These are phyloP conservation scores for Nyleta sp. DNA, from an alignment of 2,888 invertebrate species.

Conservation along the genomic window DNA sequence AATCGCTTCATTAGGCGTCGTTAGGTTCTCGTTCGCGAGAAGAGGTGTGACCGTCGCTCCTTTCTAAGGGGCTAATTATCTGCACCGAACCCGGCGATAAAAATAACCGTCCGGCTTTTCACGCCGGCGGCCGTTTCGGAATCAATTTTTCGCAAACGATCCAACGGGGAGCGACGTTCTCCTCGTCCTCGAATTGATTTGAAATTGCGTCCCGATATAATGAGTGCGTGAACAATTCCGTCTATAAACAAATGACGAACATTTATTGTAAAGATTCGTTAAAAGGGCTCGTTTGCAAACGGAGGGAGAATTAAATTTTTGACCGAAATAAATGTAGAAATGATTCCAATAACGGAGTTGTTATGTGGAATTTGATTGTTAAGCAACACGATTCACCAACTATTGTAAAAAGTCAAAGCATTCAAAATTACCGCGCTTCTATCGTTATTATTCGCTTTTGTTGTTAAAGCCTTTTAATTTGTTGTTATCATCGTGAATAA, in stretches of 20 bases:
- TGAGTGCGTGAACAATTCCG: no score
- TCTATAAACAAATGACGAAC: no score
- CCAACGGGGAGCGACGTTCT: no score
- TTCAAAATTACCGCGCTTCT: background rate
- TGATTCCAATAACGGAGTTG: constrained; percentile 6
- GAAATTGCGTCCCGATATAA: constrained; percentile 1
- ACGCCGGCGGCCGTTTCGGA: constrained; percentile 3
- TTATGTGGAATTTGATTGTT: constrained; percentile 10
- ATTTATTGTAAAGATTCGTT: no score
- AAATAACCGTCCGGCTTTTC: constrained; percentile 38
- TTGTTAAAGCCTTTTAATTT: background rate
- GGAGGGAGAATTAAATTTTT: no score
- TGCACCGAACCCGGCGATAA: constrained; percentile 21
- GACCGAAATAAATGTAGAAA: constrained; percentile 9
- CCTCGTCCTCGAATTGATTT: constrained; percentile 21
- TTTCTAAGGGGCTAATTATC: constrained; percentile 47
- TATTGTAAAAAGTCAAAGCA: constrained; percentile 20
- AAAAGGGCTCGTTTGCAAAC: background rate
- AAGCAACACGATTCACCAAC: constrained; percentile 3
- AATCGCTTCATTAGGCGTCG: constrained; percentile 57
- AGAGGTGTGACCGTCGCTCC: constrained; percentile 42
- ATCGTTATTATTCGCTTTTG: constrained; percentile 1
- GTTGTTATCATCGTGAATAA: background rate
- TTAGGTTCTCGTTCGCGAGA: constrained; percentile 48
- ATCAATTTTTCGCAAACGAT: constrained; percentile 29